phyloP scores from a whole-genome alignment of 2,888 invertebrate genomes.

The Drosophila conformis region DNA sequence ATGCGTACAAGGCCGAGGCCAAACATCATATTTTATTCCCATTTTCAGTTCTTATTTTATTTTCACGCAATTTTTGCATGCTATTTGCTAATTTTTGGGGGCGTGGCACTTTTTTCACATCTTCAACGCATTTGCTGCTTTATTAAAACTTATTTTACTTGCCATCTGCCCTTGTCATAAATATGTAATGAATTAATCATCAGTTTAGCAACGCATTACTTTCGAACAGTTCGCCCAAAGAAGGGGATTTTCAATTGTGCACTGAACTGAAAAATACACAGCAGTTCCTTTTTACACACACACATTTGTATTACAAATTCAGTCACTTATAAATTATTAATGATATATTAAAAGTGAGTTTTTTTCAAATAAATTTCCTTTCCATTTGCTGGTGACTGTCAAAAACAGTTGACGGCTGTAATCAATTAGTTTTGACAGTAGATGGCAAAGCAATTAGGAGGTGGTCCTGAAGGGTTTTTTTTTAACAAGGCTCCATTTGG shows the following conservation, averaged over 20 bases:
- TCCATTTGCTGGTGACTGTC: constrained; percentile 41
- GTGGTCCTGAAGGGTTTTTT: not conserved
- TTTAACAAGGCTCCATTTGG: constrained; percentile 1
- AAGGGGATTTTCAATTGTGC: constrained; percentile 62
- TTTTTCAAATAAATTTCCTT: constrained; percentile 37
- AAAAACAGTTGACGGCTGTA: constrained; percentile 40
- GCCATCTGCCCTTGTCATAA: constrained; percentile 69
- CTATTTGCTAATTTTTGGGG: constrained; percentile 17
- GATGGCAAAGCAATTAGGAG: constrained; percentile 42
- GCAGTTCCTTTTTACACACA: constrained; percentile 5
- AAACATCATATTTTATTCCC: constrained; percentile 7
- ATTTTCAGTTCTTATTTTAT: constrained; percentile 11
- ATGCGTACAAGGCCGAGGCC: constrained; percentile 58
- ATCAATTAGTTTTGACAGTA: constrained; percentile 35
- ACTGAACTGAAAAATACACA: constrained; percentile 54
- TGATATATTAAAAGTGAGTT: constrained; percentile 61
- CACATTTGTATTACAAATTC: constrained; percentile 21
- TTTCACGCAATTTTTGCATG: not conserved
- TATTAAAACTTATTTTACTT: constrained; percentile 36
- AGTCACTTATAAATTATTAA: constrained; percentile 76
- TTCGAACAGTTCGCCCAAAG: constrained; percentile 19
- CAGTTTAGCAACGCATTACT: constrained; percentile 56
- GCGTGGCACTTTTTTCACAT: constrained; percentile 20
- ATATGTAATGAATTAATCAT: constrained; percentile 76
- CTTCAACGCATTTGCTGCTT: constrained; percentile 10